phyloP scores from a whole-genome alignment of 2,888 invertebrate species.

The Eupsilia transversa region DNA sequence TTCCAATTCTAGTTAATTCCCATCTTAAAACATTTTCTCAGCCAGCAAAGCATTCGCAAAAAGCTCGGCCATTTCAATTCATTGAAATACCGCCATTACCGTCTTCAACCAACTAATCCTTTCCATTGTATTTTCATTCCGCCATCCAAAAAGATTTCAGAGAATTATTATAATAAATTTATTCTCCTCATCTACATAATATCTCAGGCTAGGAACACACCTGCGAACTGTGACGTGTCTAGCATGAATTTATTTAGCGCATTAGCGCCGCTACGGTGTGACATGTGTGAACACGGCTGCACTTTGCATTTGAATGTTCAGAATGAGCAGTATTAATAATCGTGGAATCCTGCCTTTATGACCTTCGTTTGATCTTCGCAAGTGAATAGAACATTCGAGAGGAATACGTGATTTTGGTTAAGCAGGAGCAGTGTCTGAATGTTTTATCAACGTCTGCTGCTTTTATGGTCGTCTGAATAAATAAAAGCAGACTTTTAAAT shows the following conservation, averaged over 20 bases:
- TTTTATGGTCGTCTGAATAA: constrained; percentile 41
- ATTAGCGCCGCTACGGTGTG: constrained; percentile 67
- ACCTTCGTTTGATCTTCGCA: constrained; percentile 44
- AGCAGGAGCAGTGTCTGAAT: constrained; percentile 20
- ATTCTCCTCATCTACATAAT: constrained; percentile 69
- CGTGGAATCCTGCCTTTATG: constrained; percentile 51
- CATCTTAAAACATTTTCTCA: constrained; percentile 26
- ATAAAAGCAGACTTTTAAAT: constrained; percentile 20
- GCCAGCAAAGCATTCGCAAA: constrained; percentile 29
- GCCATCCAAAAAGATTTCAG: constrained; percentile 55
- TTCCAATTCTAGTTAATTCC: constrained; percentile 20
- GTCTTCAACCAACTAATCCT: constrained; percentile 52
- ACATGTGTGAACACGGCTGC: constrained; percentile 71
- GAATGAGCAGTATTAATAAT: constrained; percentile 70
- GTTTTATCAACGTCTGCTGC: constrained; percentile 18
- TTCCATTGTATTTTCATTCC: constrained; percentile 56
- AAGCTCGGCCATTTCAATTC: constrained; percentile 37
- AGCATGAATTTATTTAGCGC: constrained; percentile 77
- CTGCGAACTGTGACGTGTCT: constrained; percentile 71
- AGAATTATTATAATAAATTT: constrained; percentile 58
- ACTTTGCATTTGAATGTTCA: constrained; percentile 74
- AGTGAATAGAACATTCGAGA: constrained; percentile 30
- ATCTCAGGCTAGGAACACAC: constrained; percentile 67
- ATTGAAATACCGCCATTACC: constrained; percentile 36
- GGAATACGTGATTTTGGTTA: constrained; percentile 45